Evolutionary conservation across 2,113 vertebrate species (phyloP).

Genomic region (Larimichthys polyactis): DNA sequence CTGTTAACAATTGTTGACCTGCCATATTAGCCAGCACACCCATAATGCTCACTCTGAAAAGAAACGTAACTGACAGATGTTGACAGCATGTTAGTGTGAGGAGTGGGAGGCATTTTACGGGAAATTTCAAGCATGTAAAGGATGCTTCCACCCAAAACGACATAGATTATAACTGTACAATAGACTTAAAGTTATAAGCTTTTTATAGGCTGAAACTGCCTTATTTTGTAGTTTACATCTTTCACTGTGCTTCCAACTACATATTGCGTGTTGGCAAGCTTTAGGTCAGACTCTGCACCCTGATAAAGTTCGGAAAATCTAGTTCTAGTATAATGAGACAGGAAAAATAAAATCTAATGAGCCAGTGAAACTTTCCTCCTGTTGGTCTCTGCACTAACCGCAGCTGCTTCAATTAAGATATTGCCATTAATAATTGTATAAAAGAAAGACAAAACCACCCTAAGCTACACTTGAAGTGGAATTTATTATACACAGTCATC

Average conservation of each 20-base stretch:
- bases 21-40: slow-evolving; percentile 10
- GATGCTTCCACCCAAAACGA: not conserved
- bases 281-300: not conserved
- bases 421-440: not conserved
- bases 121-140: not conserved
- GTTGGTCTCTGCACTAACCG: not conserved
- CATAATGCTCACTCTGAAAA: slow-evolving; percentile 25
- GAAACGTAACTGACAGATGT: slow-evolving; percentile 20
- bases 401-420: slow-evolving; percentile 20
- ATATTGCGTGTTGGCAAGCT: not conserved
- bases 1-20: slow-evolving; percentile 49
- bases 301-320: not conserved
- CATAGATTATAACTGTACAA: not conserved
- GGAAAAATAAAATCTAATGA: slow-evolving; percentile 28
- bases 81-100: slow-evolving; percentile 9
- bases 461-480: not conserved
- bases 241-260: not conserved
- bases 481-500: slow-evolving; percentile 8
- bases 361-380: not conserved
- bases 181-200: not conserved
- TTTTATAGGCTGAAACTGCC: not conserved
- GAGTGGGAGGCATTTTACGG: not conserved
- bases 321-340: not conserved
- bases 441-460: not conserved
- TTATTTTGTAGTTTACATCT: not conserved